Base-by-base conservation (phyloP, 2,797 vertebrate genomes). In the Calcarius lapponicus region DNA sequence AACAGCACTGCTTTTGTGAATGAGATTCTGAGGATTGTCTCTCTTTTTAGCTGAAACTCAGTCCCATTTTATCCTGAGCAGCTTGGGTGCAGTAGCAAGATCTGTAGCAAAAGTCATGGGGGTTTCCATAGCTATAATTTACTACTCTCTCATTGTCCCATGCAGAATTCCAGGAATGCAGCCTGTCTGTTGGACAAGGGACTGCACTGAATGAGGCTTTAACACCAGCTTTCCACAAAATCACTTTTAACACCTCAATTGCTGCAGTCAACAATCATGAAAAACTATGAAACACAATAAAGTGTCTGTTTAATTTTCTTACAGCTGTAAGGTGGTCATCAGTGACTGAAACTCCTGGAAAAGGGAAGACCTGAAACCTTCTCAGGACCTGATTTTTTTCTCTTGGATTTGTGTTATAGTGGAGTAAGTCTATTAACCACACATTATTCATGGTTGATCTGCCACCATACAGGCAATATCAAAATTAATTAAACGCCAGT, bases 381-480 rank as follows among this genome's bases (percentile, higher is more conserved):
- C 28, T 70, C 50, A 31, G 54, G 31, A 74, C 15, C 19, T 34
- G 10, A 6, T 10, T 47, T 13, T 80, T 36, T 69, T 74, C 65
- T 28, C 20, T 38, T 61, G 28, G 18, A 72, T 75, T 78, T 69
- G 13, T 66, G 36, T 42, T 82, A 51, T 0, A 58, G 24, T 2
- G 5, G 54, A 66, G 15, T 65, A 66, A 74, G 14, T 61, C 80
- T 80, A 90, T 84, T 81, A 86, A 90, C 45, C 47, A 69, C 53
- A 90, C 48, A 80, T 88, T 86, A 84, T 76, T 86, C 70, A 82
- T 82, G 92, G 86, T 6, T 90, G 78, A 92, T 64, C 80, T 45
- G 48, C 32, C 74, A 79, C 64, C 40, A 82, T 24, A 86, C 29
- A 92, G 53, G 57, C 74, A 81, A 43, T 53, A 86, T 2, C 56